phyloP scores from a whole-genome alignment of 2,113 vertebrate genomes.

The Paramormyrops kingsleyae region DNA sequence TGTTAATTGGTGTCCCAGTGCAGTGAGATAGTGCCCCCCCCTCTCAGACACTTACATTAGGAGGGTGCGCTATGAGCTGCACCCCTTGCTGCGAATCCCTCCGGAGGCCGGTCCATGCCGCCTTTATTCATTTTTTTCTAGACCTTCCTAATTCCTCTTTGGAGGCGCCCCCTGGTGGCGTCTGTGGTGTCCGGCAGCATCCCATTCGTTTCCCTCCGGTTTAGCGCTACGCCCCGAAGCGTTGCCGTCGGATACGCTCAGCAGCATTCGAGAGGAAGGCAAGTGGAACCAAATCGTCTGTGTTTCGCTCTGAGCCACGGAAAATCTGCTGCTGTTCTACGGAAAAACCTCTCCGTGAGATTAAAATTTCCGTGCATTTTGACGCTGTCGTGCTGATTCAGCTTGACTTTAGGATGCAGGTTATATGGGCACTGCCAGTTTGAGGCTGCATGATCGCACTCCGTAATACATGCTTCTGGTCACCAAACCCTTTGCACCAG shows the following conservation, averaged over 20 bases:
- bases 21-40: slow-evolving; percentile 19
- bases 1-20: slow-evolving; percentile 4
- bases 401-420: background rate
- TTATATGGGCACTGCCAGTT: background rate
- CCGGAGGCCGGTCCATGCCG: background rate
- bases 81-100: background rate
- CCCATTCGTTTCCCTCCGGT: background rate
- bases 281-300: background rate
- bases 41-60: background rate
- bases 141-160: background rate
- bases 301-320: background rate
- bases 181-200: background rate
- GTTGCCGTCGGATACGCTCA: background rate
- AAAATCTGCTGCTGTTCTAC: background rate
- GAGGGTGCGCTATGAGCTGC: background rate
- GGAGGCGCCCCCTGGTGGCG: background rate
- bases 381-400: background rate
- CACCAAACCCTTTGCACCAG: background rate
- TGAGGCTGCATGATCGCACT: background rate
- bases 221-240: background rate
- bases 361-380: background rate
- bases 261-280: background rate
- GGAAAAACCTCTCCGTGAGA: background rate
- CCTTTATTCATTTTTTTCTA: background rate
- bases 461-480: background rate